Base-by-base conservation (phyloP, 1,140 invertebrate species). In the Laupala kohalensis region DNA sequence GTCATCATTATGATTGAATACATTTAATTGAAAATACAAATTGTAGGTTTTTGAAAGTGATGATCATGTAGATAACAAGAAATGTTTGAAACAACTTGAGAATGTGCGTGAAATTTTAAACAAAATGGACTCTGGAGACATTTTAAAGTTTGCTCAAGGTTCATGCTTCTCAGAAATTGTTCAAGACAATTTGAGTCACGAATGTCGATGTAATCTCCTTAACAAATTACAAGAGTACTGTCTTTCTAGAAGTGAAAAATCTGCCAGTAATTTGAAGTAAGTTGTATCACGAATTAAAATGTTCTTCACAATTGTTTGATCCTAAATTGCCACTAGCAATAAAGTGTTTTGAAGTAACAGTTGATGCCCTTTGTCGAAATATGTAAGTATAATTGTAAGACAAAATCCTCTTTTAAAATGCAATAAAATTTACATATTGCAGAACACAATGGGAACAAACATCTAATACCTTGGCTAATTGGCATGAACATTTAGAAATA, bases 81-180 rank as follows among this genome's bases (percentile, higher is more conserved):
- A 62, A 25, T 72, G 71, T 24, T 64, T 72, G n/a, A 6, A 72
- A 25, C 71, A 68, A 25, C 68, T 53, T 25, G 30, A 72, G 1
- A 19, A 37, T 0, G 67, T 64, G 15, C 26, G 2, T 3, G 67
- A 23, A 26, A 9, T 68, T 28, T 72, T 72, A 64, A 67, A 30
- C 66, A 68, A 68, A 26, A 72, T 72, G 71, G 30, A n/a, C 27
- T 26, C 71, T 24, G 25, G 24, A 53, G 66, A 72, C 26, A 9
- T 72, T 24, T n/a, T 68, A n/a, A 53, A 12, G 9, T 69, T 67
- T 23, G 29, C 65, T 26, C 27, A 30, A 19, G 71, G 67, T 15
- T 37, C 67, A 26, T 72, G 71, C 65, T 72, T 72, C 24, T 6
- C 65, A 25, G 71, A 68, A 29, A 12, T 25, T 13, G 63, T 27